Conservation (phyloP, 2,888 invertebrate genomes). For the Acleris sparsana region DNA sequence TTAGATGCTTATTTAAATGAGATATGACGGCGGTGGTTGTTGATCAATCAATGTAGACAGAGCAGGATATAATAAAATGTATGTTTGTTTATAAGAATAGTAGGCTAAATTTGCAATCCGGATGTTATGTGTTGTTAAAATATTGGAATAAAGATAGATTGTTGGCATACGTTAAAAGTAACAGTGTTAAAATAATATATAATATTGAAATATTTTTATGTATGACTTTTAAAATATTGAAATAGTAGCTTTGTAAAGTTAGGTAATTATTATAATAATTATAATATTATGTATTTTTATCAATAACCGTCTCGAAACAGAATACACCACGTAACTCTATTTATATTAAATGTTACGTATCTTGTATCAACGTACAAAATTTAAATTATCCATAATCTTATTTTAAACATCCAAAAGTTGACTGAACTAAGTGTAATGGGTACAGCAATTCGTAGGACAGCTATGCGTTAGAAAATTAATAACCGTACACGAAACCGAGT, state of each 20-base stretch:
- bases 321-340: no score
- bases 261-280: no score
- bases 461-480: conserved; percentile 72
- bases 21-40: conserved; percentile 19
- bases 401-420: conserved; percentile 47
- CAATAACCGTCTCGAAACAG: no score
- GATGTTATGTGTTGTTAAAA: no score
- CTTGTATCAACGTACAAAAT: neutral
- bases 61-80: conserved; percentile 28
- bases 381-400: conserved; percentile 27
- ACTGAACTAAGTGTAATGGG: conserved; percentile 67
- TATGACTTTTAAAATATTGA: no score
- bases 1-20: conserved; percentile 23
- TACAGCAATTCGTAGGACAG: conserved; percentile 58
- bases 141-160: no score
- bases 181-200: no score
- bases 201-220: no score
- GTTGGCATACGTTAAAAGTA: no score
- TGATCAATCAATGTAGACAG: conserved; percentile 29
- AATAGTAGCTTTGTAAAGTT: no score
- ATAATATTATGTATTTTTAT: no score
- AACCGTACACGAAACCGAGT: conserved; percentile 80
- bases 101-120: conserved; percentile 7
- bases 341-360: no score
- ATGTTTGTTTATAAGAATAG: conserved; percentile 8